These are phyloP conservation scores for Gastrophryne carolinensis DNA, from an alignment of 2,797 vertebrate species.

Conservation along the genomic window DNA sequence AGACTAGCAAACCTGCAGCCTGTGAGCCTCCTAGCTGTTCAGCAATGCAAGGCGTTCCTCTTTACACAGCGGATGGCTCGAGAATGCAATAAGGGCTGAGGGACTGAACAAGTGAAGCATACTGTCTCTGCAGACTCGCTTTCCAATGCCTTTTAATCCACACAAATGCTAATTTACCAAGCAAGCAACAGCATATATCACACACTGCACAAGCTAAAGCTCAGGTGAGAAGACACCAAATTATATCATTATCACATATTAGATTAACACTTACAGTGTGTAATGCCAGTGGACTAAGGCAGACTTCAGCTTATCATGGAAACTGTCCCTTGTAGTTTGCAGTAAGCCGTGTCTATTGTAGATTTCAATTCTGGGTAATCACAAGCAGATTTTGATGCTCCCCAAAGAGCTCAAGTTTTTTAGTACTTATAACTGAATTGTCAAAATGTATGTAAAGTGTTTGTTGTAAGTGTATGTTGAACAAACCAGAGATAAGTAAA, in stretches of 20 bases:
- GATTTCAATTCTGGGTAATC: no score
- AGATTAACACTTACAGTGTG: no score
- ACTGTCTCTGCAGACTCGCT: not conserved
- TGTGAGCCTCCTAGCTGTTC: not conserved
- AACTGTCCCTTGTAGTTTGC: no score
- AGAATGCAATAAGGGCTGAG: not conserved
- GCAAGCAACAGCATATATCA: not conserved
- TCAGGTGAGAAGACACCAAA: not conserved
- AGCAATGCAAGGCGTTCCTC: constrained; percentile 22
- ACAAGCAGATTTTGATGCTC: no score
- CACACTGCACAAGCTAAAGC: not conserved
- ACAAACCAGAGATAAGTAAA: no score
- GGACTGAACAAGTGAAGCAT: not conserved
- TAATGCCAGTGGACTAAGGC: no score
- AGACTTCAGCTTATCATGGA: no score
- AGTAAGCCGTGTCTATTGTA: no score
- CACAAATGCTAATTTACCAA: not conserved
- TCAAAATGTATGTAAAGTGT: no score
- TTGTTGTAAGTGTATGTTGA: no score
- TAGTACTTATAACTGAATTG: no score
- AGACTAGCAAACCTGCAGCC: constrained; percentile 1
- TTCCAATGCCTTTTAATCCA: not conserved
- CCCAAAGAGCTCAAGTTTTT: no score
- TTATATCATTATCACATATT: not conserved
- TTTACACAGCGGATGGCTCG: not conserved